Evolutionary conservation across 2,113 vertebrate genomes (phyloP), one percentile per base, ranked within the genome.

Genomic region (Microcebus griseorufus): DNA sequence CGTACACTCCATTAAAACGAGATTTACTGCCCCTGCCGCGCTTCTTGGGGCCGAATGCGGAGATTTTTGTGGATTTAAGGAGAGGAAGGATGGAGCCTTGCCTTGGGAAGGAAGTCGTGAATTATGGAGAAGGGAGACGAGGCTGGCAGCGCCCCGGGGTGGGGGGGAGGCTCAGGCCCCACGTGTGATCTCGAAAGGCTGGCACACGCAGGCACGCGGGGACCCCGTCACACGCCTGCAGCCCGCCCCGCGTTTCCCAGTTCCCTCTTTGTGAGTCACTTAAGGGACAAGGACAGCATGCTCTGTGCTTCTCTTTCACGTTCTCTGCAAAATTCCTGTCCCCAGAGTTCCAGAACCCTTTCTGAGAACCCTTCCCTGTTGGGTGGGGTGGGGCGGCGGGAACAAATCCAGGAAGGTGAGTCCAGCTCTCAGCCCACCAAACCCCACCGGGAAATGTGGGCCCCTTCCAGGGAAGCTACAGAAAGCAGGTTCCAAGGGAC

Each of bases 1-100:
- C 98, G 98, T 98, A 98, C 98, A 98, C 98, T 98, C 98, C 98
- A 98, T 99, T 99, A 98, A 98, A 98, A 97, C 55, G 96, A 98
- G 98, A 99, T 99, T 98, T 98, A 99, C 98, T 96, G 97, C 97
- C 97, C 97, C 96, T 96, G 98, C 97, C 96, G 92, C 98, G 90
- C 98, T 98, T 98, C 98, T 98, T 97, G 97, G 98, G 97, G 95
- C 97, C 97, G 97, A 98, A 98, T 29, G 94, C 96, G 87, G 97
- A 97, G 97, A 97, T 98, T 98, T 95, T 97, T 98, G 98, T 97
- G 98, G 98, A 98, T 98, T 98, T 98, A 97, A 98, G 98, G 98
- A 95, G 98, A 76, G 84, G 95, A 88, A 97, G 97, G 96, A 79
- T 85, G 93, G 92, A 90, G 98, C 79, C 95, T 94, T 93, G 97